phyloP scores from a whole-genome alignment of 2,888 invertebrate species.

The Zonitis immaculata region DNA sequence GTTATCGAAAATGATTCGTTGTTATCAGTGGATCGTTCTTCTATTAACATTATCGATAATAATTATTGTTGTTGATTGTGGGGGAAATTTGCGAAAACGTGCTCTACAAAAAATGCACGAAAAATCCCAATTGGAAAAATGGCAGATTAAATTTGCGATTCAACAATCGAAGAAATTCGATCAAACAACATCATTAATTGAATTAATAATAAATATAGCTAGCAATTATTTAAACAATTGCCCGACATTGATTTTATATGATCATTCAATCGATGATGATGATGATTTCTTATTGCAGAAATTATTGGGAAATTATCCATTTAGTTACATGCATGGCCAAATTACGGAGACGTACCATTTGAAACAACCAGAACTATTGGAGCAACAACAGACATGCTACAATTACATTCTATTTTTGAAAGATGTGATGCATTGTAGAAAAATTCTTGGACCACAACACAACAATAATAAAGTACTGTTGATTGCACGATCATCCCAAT shows the following conservation, averaged over 20 bases:
- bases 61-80: too few species aligned
- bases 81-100: too few species aligned
- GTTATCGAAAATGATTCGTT: too few species aligned
- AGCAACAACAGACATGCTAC: constrained; percentile 50
- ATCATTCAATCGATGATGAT: constrained; percentile 54
- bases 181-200: constrained; percentile 58
- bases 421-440: constrained; percentile 57
- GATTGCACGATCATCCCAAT: constrained; percentile 66
- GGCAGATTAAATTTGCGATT: constrained; percentile 40
- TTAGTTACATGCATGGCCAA: constrained; percentile 59
- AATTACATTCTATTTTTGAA: constrained; percentile 65
- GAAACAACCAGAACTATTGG: constrained; percentile 47
- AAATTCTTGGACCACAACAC: constrained; percentile 60
- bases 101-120: constrained; percentile 46
- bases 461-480: constrained; percentile 61
- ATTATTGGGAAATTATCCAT: constrained; percentile 55
- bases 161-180: constrained; percentile 37
- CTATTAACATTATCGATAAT: too few species aligned
- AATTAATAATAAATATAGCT: constrained; percentile 58
- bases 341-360: constrained; percentile 53
- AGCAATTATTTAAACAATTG: constrained; percentile 59
- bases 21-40: too few species aligned
- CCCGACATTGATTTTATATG: constrained; percentile 64
- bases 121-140: constrained; percentile 42
- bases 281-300: constrained; percentile 56